A percentile compares a stretch with the other conserved stretches of the same genome.
Evolutionary conservation across 2,888 invertebrate genomes (phyloP).

Genomic region (Agrilus cyanescens): DNA sequence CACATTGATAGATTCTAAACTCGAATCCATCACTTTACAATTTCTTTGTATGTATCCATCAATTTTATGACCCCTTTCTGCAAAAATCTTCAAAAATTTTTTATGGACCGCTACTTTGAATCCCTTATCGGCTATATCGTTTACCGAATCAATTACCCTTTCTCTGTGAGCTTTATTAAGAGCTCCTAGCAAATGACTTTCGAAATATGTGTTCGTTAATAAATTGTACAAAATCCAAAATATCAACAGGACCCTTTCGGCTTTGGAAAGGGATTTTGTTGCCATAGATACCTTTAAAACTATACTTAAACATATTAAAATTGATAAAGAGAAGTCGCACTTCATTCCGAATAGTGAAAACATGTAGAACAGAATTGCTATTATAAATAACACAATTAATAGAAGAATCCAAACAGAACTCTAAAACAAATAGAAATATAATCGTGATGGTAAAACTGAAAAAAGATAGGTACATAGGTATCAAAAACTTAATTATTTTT

Average conservation of each 20-base stretch:
- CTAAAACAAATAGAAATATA: too few species aligned
- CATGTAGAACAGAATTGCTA: too few species aligned
- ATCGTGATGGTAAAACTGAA: too few species aligned
- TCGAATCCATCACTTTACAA: background rate
- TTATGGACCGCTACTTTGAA: slow-evolving; percentile 6
- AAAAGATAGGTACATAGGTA: too few species aligned
- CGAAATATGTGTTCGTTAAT: slow-evolving; percentile 6
- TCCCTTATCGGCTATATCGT: slow-evolving; percentile 9
- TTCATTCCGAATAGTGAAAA: too few species aligned
- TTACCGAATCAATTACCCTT: slow-evolving; percentile 8
- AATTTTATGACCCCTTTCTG: background rate
- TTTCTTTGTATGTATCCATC: slow-evolving; percentile 5
- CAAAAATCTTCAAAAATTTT: background rate
- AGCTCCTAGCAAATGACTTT: slow-evolving; percentile 7
- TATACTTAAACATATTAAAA: too few species aligned
- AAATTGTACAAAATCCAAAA: slow-evolving; percentile 3
- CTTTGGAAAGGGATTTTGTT: too few species aligned
- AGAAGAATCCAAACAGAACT: too few species aligned
- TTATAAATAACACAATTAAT: too few species aligned
- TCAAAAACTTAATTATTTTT: too few species aligned
- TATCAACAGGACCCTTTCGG: background rate
- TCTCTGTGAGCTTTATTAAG: slow-evolving; percentile 8
- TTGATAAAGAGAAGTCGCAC: too few species aligned
- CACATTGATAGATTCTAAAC: background rate
- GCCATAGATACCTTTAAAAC: too few species aligned